Base-by-base conservation (phyloP, 2,888 invertebrate genomes). In the Eumerus sabulonum region DNA sequence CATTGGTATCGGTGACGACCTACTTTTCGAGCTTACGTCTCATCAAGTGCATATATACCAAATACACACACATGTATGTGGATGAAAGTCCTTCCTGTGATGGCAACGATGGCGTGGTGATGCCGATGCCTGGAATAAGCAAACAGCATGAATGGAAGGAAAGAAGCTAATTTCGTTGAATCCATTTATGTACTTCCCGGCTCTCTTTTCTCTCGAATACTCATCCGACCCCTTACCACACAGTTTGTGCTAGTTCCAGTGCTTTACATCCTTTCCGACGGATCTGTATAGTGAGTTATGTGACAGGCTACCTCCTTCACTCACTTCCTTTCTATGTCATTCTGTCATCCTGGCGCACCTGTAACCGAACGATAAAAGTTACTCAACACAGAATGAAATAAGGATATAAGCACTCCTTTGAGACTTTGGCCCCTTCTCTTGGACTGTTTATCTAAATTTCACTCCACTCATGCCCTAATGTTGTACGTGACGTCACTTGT, bases 1-100 rank as follows among this genome's bases (percentile, higher is more conserved):
- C 77, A 77, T 59, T 73, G 67, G 48, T 19, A 62, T 62, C 73
- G 62, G 77, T 77, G 73, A 77, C 77, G 77, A 77, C 77, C 77
- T 73, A 77, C 63, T 73, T 77, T 73, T 40, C 63, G 62, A 59
- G 59, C 56, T 38, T 45, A 48, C 45, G 77, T 77, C 77, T 77
- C 77, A 73, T 57, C 77, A 62, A 63, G 77, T 68, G 48, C 59
- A 60, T 51, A 72, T 27, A 60, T 35, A 60, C 19, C 40, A 11
- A 56, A 12, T 12, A 1, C 42, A 42, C 9, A 42, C 12, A 40
- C 18, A 59, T 35, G 60, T 44, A n/a, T n/a, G 16, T 27, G 7
- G 27, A n/a, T 19, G 45, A 59, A 64, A 35, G 64, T 56, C 50
- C 72, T 67, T 62, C 57, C 71, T 36, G 57, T 72, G 48, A 19